Evolutionary conservation across 2,113 vertebrate species (phyloP), one percentile per base, ranked within the genome.

Genomic region (Mustelus asterias): DNA sequence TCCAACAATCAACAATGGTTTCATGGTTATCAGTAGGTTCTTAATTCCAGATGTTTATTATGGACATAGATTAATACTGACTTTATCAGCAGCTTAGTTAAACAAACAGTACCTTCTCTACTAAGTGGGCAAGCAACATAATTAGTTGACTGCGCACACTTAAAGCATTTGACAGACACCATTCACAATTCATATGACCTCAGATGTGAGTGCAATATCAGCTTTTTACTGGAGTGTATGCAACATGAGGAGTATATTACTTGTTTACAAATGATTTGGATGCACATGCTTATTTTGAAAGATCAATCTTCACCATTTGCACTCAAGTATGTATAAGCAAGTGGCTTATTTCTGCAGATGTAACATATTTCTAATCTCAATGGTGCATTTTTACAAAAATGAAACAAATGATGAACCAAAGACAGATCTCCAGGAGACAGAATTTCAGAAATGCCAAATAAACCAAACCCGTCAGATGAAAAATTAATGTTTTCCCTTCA

Each of bases 221-320:
- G n/a, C 20, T 48, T 69, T 44, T 69, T 70, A 69, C 37, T 69
- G 58, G 18, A 18, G 78, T 37, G 14, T 58, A 13, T 54, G 24
- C 54, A 58, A 89, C 48, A 26, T 26, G 24, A 89, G 54, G 33
- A 29, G 29, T 60, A 44, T 14, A 94, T 41, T 24, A 11, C 14
- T 44, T 44, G 65, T 37, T 94, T 44, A 70, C 60, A 67, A 90
- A 41, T 94, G n/a, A 94, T 69, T 58, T 94, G 69, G 37, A 70
- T 94, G 37, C 65, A 44, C 65, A 70, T 94, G 90, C 65, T 41
- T 90, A 20, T 33, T 90, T 41, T 94, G 92, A 70, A 41, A 94
- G 8, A 94, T 63, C 1, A 26, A 58, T 89, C 86, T 8, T 6
- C 16, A 69, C n/a, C 5, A 44, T 0, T 22, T n/a, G 92, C 22